Conservation (phyloP, 2,113 vertebrate species). For the Spea bombifrons region DNA sequence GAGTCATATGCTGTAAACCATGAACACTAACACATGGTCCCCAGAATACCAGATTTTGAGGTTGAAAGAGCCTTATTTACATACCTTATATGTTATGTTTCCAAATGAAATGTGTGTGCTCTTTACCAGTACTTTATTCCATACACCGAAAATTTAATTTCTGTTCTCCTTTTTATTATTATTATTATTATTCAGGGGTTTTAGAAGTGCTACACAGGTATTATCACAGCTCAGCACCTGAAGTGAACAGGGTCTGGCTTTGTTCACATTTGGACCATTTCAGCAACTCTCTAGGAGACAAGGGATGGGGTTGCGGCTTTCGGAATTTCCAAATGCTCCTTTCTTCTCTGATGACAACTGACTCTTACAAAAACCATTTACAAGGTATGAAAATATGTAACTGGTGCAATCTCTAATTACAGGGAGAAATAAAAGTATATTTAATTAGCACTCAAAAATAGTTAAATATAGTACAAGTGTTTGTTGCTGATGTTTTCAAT, state of each 20-base stretch:
- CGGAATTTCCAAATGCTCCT: conserved; percentile 94
- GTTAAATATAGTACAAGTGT: too few species aligned
- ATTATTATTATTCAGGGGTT: conserved; percentile 66
- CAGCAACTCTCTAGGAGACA: conserved; percentile 80
- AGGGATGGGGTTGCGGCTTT: conserved; percentile 94
- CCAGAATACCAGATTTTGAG: too few species aligned
- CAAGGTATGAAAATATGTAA: conserved; percentile 65
- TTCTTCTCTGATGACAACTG: conserved; percentile 76
- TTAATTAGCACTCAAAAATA: too few species aligned
- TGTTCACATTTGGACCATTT: conserved; percentile 82
- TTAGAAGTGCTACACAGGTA: conserved; percentile 69
- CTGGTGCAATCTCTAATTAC: too few species aligned
- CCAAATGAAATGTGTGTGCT: too few species aligned
- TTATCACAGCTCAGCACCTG: conserved; percentile 72
- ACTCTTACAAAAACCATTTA: conserved; percentile 65
- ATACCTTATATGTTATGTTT: too few species aligned
- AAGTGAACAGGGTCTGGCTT: conserved; percentile 81
- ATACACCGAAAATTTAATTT: too few species aligned
- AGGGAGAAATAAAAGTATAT: too few species aligned
- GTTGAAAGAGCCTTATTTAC: too few species aligned
- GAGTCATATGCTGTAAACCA: too few species aligned
- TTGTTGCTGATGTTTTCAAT: conserved; percentile 32
- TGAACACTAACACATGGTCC: too few species aligned
- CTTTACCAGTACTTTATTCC: too few species aligned
- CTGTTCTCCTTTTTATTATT: background rate